Evolutionary conservation across 2,888 invertebrate genomes (phyloP).

Genomic region (Rhingia campestris): DNA sequence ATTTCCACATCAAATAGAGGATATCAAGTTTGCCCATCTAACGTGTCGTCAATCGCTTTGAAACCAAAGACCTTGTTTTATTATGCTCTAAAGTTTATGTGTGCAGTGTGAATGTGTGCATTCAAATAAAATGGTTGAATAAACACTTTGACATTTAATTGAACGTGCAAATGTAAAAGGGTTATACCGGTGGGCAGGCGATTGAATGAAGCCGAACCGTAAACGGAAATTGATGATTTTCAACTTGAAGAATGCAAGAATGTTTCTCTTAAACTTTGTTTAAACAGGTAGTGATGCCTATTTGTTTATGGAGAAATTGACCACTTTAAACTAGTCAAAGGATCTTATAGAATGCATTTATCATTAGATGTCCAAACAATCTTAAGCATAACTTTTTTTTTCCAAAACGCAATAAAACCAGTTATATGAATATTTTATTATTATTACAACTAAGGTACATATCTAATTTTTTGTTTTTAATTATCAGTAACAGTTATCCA

Average conservation of each 20-base stretch:
- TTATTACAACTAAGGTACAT: no score
- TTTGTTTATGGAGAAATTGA: neutral
- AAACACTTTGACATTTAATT: constrained; percentile 60
- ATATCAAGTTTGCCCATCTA: constrained; percentile 49
- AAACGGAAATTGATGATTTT: neutral
- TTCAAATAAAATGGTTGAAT: constrained; percentile 43
- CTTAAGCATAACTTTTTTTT: no score
- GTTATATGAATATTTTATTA: no score
- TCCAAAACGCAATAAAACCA: no score
- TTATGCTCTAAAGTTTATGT: constrained; percentile 32
- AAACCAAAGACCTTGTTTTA: constrained; percentile 42
- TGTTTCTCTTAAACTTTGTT: neutral
- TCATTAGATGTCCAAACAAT: no score
- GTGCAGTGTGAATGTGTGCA: constrained; percentile 18
- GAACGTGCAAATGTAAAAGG: constrained; percentile 45
- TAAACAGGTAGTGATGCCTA: neutral
- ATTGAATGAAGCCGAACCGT: neutral
- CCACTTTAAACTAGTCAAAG: no score
- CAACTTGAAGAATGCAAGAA: neutral
- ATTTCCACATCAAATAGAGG: constrained; percentile 54
- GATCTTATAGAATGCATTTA: no score
- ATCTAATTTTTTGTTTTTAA: no score
- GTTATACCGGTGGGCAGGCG: neutral
- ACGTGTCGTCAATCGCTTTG: constrained; percentile 47
- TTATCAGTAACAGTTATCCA: no score